Percentiles rank a stretch among this genome's conserved stretches.
Conservation (phyloP, 2,888 invertebrate genomes). For the Himalopsyche tibetana region DNA sequence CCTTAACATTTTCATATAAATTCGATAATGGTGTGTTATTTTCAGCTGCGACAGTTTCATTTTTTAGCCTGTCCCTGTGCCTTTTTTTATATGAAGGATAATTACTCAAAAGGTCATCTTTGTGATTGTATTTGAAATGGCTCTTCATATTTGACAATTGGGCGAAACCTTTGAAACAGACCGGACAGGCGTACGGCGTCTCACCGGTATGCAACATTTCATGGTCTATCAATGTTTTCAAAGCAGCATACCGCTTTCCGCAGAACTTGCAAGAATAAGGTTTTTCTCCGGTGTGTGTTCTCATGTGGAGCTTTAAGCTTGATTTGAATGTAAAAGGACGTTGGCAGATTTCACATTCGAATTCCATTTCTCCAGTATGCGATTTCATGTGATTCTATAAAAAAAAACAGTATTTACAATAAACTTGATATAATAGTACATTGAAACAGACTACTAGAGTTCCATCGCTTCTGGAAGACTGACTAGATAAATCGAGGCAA, state of each 20-base stretch:
- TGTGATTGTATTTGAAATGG: conserved; percentile 68
- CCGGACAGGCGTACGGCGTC: conserved; percentile 74
- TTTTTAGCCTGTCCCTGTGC: conserved; percentile 43
- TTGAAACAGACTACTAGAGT: too few species aligned
- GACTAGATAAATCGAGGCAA: too few species aligned
- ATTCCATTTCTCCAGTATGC: conserved; percentile 60
- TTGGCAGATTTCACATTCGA: conserved; percentile 53
- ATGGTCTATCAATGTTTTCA: conserved; percentile 46
- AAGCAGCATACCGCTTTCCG: conserved; percentile 49
- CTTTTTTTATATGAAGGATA: conserved; percentile 59
- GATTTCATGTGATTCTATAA: conserved; percentile 61
- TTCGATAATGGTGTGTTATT: not conserved
- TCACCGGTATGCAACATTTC: conserved; percentile 75
- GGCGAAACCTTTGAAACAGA: conserved; percentile 74
- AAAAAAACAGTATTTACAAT: not conserved
- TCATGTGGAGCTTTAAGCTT: conserved; percentile 74
- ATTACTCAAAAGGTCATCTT: conserved; percentile 54
- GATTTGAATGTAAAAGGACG: conserved; percentile 68
- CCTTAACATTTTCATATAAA: not conserved
- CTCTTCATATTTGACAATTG: conserved; percentile 75
- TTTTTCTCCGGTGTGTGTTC: conserved; percentile 75
- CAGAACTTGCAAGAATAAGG: conserved; percentile 71
- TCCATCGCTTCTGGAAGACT: too few species aligned
- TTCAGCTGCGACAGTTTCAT: not conserved
- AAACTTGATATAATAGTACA: too few species aligned